Evolutionary conservation across 2,797 vertebrate species (phyloP).

Genomic region (Sternotherus odoratus): DNA sequence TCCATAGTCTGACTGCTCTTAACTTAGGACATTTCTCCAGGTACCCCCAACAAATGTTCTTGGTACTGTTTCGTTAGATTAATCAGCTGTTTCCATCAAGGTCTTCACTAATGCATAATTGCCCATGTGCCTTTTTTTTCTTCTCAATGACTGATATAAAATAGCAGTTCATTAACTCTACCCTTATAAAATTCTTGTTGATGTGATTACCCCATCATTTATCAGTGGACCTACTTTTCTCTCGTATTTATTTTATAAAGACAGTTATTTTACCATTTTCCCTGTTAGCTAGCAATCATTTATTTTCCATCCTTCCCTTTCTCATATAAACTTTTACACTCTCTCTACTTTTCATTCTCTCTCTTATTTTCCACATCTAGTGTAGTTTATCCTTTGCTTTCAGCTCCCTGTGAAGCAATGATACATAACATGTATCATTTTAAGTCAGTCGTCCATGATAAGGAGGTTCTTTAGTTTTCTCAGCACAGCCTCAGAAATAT

Average conservation of each 20-base stretch:
- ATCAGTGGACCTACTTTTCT: neutral
- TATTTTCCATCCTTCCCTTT: neutral
- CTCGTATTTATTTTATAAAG: neutral
- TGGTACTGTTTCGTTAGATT: neutral
- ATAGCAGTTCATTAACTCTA: no score
- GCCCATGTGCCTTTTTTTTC: neutral
- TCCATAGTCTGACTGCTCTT: neutral
- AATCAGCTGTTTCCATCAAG: neutral
- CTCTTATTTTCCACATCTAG: neutral
- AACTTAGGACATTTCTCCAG: neutral
- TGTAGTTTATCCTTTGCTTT: neutral
- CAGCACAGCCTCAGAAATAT: neutral
- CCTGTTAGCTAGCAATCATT: neutral
- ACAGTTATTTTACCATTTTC: neutral
- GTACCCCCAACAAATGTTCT: neutral
- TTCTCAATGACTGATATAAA: neutral
- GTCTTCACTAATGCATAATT: neutral
- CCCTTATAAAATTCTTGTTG: conserved; percentile 23
- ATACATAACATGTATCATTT: rapidly evolving
- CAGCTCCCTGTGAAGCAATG: neutral
- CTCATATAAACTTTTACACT: neutral
- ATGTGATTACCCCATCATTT: conserved; percentile 40
- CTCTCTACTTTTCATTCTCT: neutral
- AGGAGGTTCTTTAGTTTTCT: neutral
- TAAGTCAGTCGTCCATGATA: neutral